Evolutionary conservation across 2,888 invertebrate genomes (phyloP).

Genomic region (Dolomedes plantarius): DNA sequence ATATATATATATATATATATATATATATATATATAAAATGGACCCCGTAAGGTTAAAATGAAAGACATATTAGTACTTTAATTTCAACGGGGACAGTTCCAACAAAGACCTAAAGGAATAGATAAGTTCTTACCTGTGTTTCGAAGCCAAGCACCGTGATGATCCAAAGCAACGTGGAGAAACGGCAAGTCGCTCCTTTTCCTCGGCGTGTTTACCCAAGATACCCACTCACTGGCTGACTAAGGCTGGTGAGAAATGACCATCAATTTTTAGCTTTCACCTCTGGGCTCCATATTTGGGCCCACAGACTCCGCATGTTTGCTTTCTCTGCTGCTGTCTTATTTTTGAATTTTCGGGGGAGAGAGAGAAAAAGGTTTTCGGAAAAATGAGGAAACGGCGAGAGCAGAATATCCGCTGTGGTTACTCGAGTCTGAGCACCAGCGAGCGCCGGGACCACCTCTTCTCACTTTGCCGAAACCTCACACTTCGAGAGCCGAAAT

Average conservation of each 20-base stretch:
- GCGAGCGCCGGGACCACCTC: neutral
- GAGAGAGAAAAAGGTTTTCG: constrained; percentile 25
- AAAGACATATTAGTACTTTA: too few relatives aligned
- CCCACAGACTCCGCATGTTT: constrained; percentile 29
- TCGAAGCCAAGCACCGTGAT: too few relatives aligned
- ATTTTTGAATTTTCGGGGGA: constrained; percentile 35
- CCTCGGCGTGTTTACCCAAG: constrained; percentile 31
- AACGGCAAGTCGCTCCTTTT: neutral
- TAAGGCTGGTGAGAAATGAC: constrained; percentile 45
- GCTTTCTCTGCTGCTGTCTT: constrained; percentile 13
- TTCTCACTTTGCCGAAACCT: neutral
- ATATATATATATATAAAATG: too few relatives aligned
- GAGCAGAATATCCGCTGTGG: neutral
- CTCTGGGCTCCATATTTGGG: constrained; percentile 51
- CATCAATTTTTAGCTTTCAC: constrained; percentile 31
- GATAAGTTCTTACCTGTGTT: too few relatives aligned
- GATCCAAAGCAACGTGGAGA: too few relatives aligned
- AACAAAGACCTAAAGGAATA: too few relatives aligned
- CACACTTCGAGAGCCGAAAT: neutral
- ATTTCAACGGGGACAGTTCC: too few relatives aligned
- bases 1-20: too few relatives aligned
- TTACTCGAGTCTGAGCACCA: neutral
- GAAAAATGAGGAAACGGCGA: constrained; percentile 41
- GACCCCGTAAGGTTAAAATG: too few relatives aligned
- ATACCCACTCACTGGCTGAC: neutral